Evolutionary conservation across 1,140 invertebrate genomes (phyloP), one percentile per base, ranked within the genome.

Genomic region (Panulirus ornatus): DNA sequence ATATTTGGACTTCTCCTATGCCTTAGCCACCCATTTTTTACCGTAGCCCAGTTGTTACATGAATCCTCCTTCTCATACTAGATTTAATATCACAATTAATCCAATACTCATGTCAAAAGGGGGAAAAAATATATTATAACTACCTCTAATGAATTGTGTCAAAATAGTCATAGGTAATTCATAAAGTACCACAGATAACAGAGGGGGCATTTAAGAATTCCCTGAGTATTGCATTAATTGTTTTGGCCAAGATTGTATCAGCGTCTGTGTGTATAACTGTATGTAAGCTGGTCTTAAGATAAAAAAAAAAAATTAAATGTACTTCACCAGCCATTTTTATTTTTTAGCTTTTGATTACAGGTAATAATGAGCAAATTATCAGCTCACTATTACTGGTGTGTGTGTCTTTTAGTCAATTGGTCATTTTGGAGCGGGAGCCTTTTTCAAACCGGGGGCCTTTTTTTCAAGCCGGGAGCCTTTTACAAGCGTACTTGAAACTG

Each of bases 1-100:
- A 22, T 22, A 22, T 58, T 19, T 58, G 54, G 14, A 58, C 54
- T 58, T 58, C 22, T 5, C 30, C 58, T 66, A 1, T 66, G n/a
- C 58, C 58, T 66, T 66, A 66, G n/a, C 27, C n/a, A 66, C n/a
- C n/a, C 27, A 66, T n/a, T 66, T 66, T 66, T 66, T 66, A 66
- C 58, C 27, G 6, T 66, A 66, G 58, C 30, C 5, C 58, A 66
- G 58, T 66, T 27, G 22, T 66, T 66, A 66, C 27, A 66, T 66
- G 58, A 66, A 30, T 19, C 58, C 58, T 30, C 54, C 54, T 58
- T 11, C 58, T 66, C 27, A 66, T 66, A 30, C n/a, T 66, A 66
- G n/a, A 30, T 66, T 27, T 22, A n/a, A n/a, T n/a, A 8, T 66
- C 58, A 30, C 58, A 30, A 27, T 30, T 66, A 27, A 30, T 66